Base-by-base conservation (phyloP, 2,797 vertebrate genomes). In the Macropus fuliginosus region DNA sequence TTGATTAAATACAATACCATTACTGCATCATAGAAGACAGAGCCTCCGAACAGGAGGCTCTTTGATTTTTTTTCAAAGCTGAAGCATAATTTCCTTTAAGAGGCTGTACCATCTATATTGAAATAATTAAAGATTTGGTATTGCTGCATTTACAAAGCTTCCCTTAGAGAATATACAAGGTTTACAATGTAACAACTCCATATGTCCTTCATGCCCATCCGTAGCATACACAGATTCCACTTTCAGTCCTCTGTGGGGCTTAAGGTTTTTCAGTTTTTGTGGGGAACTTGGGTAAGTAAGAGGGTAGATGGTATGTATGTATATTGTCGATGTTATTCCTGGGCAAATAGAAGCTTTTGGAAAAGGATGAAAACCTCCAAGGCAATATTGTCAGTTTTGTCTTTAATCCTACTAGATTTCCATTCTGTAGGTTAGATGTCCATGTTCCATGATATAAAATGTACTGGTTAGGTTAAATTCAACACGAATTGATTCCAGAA, bases 331-430 rank as follows among this genome's bases (percentile, higher is more conserved):
- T 81, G n/a, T 46, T 46, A 46, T 81, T n/a, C n/a, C 21, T 46
- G 40, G 40, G 8, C 74, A 81, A 21, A 16, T 29, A 50, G 54
- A 56, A 56, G 3, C 28, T 95, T 95, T 50, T 52, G 40, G 2
- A 94, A 92, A 24, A 94, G 55, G 90, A 56, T 89, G 46, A 94
- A 50, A 62, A 54, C 93, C 34, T n/a, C 31, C 12, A 16, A 52
- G 52, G 29, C n/a, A 21, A 56, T 2, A 27, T 11, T n/a, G 91
- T 92, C 56, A 1, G 0, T 46, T 0, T 81, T 91, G 28, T 91
- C 29, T 28, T 24, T 74, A 46, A 3, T 54, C 28, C 11, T 50
- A 28, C 11, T 10, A 31, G 28, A 27, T 50, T 50, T 54, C 34
- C 40, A n/a, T 91, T 29, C 56, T 90, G 28, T 56, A 62, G 52